Evolutionary conservation across 2,113 vertebrate genomes (phyloP), one percentile per base, ranked within the genome.

Genomic region (Pampusana beccarii): DNA sequence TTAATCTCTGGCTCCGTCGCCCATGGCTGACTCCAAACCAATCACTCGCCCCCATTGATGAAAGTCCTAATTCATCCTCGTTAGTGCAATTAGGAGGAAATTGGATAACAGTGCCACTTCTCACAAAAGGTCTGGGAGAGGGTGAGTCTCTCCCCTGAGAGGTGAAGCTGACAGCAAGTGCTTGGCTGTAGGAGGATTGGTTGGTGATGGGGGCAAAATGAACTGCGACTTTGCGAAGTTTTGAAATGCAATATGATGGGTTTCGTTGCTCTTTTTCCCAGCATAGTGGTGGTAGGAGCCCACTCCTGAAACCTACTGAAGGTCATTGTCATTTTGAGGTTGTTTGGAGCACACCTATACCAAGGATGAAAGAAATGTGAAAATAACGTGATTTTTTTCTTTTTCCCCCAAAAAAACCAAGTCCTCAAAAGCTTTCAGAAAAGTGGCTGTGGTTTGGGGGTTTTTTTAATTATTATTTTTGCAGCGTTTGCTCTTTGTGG

Each of bases 61-160:
- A 96, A 98, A 98, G 97, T 97, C 96, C 97, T 98, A 98, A 98
- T 98, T 98, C 98, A 98, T 98, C 97, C 98, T 98, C 95, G 98
- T 98, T 98, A 98, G 97, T 51, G 82, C 97, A 98, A 98, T 98
- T 98, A 98, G 98, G 94, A 94, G 95, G 95, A 96, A 98, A 98
- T 97, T 97, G 98, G 98, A 98, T 97, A 96, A 95, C 67, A 66
- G 88, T 62, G 93, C 93, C 94, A 90, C 97, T 97, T 96, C 97
- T 96, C 86, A 62, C 94, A 40, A 18, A 90, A 98, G 97, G 97
- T 97, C 98, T 93, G 90, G 3, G 28, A 92, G 95, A 96, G 90
- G 83, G 67, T 8, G 61, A 96, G 87, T 28, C 67, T 79, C 70
- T 94, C 73, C 91, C 95, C 92, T 3, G 86, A 93, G 96, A 97